Evolutionary conservation across 2,113 vertebrate species (phyloP).

Genomic region (Rhombomys opimus): DNA sequence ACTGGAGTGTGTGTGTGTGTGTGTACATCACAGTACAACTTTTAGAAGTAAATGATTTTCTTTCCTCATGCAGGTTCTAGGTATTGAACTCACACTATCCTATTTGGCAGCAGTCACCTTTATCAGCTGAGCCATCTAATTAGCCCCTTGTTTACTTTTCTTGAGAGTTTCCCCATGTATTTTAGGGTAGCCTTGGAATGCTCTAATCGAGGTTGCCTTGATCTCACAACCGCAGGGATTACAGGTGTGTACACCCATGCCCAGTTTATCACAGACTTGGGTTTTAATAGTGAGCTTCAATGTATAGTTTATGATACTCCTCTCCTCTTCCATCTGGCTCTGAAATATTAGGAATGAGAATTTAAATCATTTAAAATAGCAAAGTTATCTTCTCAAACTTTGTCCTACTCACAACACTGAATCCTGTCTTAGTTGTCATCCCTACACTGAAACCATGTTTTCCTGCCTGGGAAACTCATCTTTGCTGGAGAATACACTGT

Average conservation of each 20-base stretch:
- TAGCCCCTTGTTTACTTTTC: not conserved
- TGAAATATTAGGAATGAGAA: not conserved
- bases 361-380: not conserved
- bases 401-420: not conserved
- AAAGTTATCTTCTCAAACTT: not conserved
- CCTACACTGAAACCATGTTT: not conserved
- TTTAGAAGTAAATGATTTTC: not conserved
- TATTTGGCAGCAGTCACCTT: not conserved
- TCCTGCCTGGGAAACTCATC: not conserved
- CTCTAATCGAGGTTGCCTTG: not conserved
- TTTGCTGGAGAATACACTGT: not conserved
- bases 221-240: not conserved
- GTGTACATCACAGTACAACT: not conserved
- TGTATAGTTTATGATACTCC: not conserved
- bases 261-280: not conserved
- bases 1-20: not conserved
- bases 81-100: not conserved
- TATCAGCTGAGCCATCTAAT: not conserved
- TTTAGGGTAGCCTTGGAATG: not conserved
- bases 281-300: not conserved
- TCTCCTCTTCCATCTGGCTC: not conserved
- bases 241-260: not conserved
- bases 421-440: constrained; percentile 12
- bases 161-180: not conserved
- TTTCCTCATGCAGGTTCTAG: not conserved